Evolutionary conservation across 2,888 invertebrate genomes (phyloP).

Genomic region (Drosophila limbata): DNA sequence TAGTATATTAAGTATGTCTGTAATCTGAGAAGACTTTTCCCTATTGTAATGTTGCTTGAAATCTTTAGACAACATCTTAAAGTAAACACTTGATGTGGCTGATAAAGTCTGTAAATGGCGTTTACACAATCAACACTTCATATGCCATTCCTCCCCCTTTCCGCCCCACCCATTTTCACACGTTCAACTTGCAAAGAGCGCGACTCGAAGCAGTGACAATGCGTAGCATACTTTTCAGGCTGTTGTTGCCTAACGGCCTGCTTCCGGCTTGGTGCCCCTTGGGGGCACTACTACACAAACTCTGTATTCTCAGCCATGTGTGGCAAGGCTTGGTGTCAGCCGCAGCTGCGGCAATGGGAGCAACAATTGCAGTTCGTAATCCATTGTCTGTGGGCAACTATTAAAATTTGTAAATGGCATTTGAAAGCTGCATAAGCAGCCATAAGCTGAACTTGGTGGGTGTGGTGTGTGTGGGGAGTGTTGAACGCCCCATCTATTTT

Average conservation of each 20-base stretch:
- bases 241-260: constrained; percentile 38
- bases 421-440: constrained; percentile 37
- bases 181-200: constrained; percentile 2
- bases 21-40: not conserved
- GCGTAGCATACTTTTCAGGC: constrained; percentile 67
- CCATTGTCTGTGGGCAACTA: constrained; percentile 59
- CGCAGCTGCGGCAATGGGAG: constrained; percentile 19
- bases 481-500: constrained; percentile 21
- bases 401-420: constrained; percentile 55
- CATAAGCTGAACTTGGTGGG: constrained; percentile 38
- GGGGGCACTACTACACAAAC: constrained; percentile 12
- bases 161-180: not conserved
- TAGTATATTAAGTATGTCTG: not conserved
- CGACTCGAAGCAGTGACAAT: constrained; percentile 38
- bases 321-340: constrained; percentile 18
- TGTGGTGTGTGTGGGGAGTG: constrained; percentile 26
- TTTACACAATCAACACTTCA: constrained; percentile 33
- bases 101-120: constrained; percentile 46
- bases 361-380: constrained; percentile 48
- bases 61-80: constrained; percentile 3
- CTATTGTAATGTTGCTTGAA: constrained; percentile 6
- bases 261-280: constrained; percentile 51
- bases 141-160: not conserved
- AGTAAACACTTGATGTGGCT: constrained; percentile 36
- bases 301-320: constrained; percentile 7